Percentiles rank a stretch among this genome's conserved stretches.
Evolutionary conservation across 2,888 invertebrate species (phyloP).

Genomic region (Celastrina argiolus): DNA sequence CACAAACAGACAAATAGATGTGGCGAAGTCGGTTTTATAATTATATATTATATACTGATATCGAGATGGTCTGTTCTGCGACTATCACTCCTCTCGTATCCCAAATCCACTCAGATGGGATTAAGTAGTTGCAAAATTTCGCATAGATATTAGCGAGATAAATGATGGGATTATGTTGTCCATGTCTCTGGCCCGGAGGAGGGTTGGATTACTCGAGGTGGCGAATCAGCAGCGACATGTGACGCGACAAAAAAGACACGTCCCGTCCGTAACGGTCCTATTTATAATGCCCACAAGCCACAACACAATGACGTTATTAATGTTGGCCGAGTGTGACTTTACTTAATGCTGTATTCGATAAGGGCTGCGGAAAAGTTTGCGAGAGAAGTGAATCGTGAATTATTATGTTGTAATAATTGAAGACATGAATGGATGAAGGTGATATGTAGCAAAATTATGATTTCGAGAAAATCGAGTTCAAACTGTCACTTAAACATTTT

Average conservation of each 20-base stretch:
- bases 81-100: not conserved
- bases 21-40: too few relatives aligned
- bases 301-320: slow-evolving; percentile 13
- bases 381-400: too few relatives aligned
- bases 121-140: not conserved
- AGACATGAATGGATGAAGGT: too few relatives aligned
- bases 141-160: not conserved
- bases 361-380: too few relatives aligned
- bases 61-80: not conserved
- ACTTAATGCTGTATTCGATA: too few relatives aligned
- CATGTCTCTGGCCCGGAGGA: not conserved
- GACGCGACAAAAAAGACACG: slow-evolving; percentile 24
- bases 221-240: slow-evolving; percentile 15
- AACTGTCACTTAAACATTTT: too few relatives aligned
- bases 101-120: not conserved
- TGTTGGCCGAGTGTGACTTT: not conserved
- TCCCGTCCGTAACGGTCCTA: slow-evolving; percentile 17
- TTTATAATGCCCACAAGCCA: slow-evolving; percentile 6
- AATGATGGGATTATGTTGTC: not conserved
- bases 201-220: slow-evolving; percentile 13
- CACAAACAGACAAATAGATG: too few relatives aligned
- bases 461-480: too few relatives aligned
- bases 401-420: too few relatives aligned
- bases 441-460: too few relatives aligned
- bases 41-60: too few relatives aligned